Evolutionary conservation across 2,113 vertebrate genomes (phyloP).

Genomic region (Delphinus delphis): DNA sequence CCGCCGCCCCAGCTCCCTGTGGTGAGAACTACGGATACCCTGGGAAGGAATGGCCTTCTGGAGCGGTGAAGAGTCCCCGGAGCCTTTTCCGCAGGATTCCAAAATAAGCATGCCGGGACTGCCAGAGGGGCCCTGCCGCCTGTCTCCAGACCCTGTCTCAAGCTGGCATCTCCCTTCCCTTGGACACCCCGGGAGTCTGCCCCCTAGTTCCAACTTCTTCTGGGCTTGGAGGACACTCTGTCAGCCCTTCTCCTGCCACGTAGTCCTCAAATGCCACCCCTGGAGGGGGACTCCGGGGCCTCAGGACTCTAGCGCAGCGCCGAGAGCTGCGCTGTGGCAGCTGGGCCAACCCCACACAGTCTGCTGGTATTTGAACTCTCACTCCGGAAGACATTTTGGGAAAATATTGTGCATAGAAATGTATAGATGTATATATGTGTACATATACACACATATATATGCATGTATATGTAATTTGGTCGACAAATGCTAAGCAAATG

Average conservation of each 20-base stretch:
- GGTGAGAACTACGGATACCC: background rate
- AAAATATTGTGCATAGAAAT: background rate
- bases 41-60: background rate
- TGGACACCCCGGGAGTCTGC: background rate
- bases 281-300: background rate
- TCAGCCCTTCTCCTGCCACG: too few species aligned
- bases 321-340: accelerated
- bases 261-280: background rate
- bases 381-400: background rate
- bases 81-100: background rate
- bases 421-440: background rate
- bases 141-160: background rate
- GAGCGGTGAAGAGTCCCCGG: accelerated
- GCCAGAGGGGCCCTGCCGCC: background rate
- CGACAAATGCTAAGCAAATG: background rate
- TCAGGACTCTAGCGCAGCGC: background rate
- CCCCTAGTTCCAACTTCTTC: background rate
- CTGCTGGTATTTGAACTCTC: background rate
- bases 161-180: background rate
- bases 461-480: background rate
- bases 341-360: accelerated
- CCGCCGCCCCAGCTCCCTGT: accelerated
- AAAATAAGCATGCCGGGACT: background rate
- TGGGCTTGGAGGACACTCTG: background rate
- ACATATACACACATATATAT: background rate